Conservation (phyloP, 2,888 invertebrate species). For the Scaptodrosophila latifasciaeformis region DNA sequence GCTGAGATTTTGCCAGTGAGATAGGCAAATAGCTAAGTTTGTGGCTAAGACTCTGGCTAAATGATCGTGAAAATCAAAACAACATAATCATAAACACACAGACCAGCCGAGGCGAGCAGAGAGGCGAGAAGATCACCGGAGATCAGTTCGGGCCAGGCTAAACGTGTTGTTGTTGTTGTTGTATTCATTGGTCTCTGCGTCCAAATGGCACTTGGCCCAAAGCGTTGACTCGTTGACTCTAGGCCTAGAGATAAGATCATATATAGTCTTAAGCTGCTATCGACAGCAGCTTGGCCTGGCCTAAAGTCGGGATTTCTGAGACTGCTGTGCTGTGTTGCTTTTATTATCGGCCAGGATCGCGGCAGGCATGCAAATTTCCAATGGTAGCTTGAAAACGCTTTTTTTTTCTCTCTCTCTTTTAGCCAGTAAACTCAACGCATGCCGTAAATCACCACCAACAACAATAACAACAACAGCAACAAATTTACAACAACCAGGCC, state of each 20-base stretch:
- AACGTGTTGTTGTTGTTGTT: constrained; percentile 52
- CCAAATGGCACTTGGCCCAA: constrained; percentile 64
- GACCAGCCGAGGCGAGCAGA: too few relatives aligned
- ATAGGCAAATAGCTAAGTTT: constrained; percentile 26
- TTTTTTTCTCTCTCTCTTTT: constrained; percentile 7
- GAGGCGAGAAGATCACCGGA: too few relatives aligned
- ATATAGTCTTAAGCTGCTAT: constrained; percentile 25
- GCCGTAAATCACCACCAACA: constrained; percentile 59
- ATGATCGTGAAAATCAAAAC: constrained; percentile 69
- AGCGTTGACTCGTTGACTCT: constrained; percentile 54
- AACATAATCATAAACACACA: constrained; percentile 64
- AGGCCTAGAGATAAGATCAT: constrained; percentile 58
- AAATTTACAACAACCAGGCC: constrained; percentile 70
- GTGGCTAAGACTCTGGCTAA: constrained; percentile 37
- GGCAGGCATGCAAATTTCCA: constrained; percentile 68
- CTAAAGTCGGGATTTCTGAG: too few relatives aligned
- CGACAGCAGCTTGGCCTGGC: constrained; percentile 38
- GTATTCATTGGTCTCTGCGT: constrained; percentile 62
- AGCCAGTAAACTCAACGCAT: constrained; percentile 20
- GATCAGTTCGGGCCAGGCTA: constrained; percentile 29
- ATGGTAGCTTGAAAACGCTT: constrained; percentile 36
- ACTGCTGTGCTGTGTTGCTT: too few relatives aligned
- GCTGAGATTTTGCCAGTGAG: constrained; percentile 9
- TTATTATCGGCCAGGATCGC: constrained; percentile 69
- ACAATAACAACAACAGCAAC: constrained; percentile 51